Percentiles rank a stretch among this genome's conserved stretches.
phyloP scores from a whole-genome alignment of 2,113 vertebrate species.

The Pogonocichla stellata region DNA sequence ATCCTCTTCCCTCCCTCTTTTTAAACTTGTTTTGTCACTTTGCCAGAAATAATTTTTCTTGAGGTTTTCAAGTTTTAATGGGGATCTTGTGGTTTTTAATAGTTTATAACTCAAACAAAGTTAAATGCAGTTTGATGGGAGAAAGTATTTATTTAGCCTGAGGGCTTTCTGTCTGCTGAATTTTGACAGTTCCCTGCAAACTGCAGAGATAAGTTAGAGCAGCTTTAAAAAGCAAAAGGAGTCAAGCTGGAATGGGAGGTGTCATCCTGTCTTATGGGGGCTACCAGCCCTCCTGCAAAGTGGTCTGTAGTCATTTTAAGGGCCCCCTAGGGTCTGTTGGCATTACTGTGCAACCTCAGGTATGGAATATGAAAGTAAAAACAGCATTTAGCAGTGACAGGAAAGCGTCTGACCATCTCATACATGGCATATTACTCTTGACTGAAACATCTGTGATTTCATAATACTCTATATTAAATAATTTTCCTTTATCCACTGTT shows the following conservation, averaged over 20 bases:
- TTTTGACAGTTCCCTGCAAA: neutral
- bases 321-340: neutral
- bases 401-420: neutral
- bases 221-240: neutral
- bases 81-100: neutral
- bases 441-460: neutral
- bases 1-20: neutral
- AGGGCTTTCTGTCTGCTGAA: neutral
- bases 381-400: neutral
- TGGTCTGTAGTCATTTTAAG: neutral
- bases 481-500: neutral
- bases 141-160: neutral
- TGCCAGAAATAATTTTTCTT: neutral
- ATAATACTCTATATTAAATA: neutral
- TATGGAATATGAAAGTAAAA: neutral
- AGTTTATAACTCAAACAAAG: neutral
- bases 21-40: neutral
- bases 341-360: neutral
- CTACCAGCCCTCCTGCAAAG: neutral
- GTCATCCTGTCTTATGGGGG: neutral
- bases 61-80: neutral
- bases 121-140: neutral
- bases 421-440: neutral
- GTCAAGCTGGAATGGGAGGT: neutral
- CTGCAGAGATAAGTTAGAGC: neutral